Evolutionary conservation across 2,797 vertebrate species (phyloP), one percentile per base, ranked within the genome.

Genomic region (Falco biarmicus): DNA sequence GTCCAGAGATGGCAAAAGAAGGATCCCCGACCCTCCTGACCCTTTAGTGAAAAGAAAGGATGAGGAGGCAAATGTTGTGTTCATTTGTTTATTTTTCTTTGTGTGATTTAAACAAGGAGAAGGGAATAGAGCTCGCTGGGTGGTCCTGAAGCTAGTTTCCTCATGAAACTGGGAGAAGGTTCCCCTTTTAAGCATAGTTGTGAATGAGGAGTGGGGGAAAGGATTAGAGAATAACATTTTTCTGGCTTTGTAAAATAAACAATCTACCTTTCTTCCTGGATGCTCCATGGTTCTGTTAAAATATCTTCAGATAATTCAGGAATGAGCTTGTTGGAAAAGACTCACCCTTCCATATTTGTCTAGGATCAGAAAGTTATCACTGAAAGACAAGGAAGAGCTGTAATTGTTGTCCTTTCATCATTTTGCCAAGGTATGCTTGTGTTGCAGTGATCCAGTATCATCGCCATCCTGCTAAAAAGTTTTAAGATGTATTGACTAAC

Each of bases 81-180:
- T 95, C 88, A 95, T 93, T 96, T 96, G 89, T 96, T 97, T 96
- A 94, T 96, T 96, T 97, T 96, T 95, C 94, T 97, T 96, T 94
- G 94, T 97, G 93, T 92, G 83, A 77, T 93, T 96, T 97, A 93
- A 92, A 93, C 87, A 91, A 86, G 86, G 61, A 77, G 70, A 90
- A 95, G 64, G 84, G 94, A 96, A 96, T 60, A 76, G 74, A 94
- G 65, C 96, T 66, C 71, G 84, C 83, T 97, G 96, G 94, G 96
- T 97, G 97, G 97, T 95, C 96, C 41, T 91, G 74, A 87, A 86
- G 79, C 82, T 77, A 31, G 73, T 95, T 95, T 93, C 88, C 66
- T 94, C 77, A 34, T 94, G 90, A 83, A 93, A 66, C 18, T 77
- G 78, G 92, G 56, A 83, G 87, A 94, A 83, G 31, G 21, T 81